Base-by-base conservation (phyloP, 2,888 invertebrate species). In the Andrena flavipes region DNA sequence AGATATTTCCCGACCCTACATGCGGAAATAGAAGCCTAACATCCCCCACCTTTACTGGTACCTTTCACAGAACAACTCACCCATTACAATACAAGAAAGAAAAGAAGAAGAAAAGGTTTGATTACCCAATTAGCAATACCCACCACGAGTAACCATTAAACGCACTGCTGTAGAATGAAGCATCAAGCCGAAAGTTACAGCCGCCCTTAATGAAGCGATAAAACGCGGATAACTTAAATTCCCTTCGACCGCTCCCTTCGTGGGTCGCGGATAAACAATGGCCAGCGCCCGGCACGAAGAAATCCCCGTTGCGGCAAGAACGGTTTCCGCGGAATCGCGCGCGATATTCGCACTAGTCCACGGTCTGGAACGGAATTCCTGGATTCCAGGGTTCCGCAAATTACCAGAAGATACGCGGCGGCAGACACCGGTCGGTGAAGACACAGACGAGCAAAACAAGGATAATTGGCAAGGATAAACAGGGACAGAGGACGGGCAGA, bases 321-420 rank as follows among this genome's bases (percentile, higher is more conserved):
- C 69, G 63, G 69, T 85, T 84, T 72, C 74, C 59, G 64, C 49
- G 65, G 76, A 73, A 68, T 35, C 64, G 76, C 76, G 71, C n/a
- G 10, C 29, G 76, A 82, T 73, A 71, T 82, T 75, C 81, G 42
- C 82, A 63, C 56, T 51, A 62, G 76, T 60, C 73, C 68, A 69
- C 84, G 79, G 82, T 76, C 84, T 86, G 87, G 85, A 89, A 88
- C 87, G 89, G 88, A 88, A 89, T 89, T 84, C 78, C 82, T 78
- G 86, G 80, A 87, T 82, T 85, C 86, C 79, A 51, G 76, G 26
- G 71, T 87, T 71, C 76, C 81, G 84, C 82, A 84, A 88, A 88
- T 87, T 85, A 82, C 82, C 72, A 62, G 54, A 80, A 82, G 77
- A 87, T 84, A 70, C 75, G 76, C 51, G 71, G 73, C 80, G 74